phyloP scores from a whole-genome alignment of 2,797 vertebrate genomes.

The Coilia nasus region DNA sequence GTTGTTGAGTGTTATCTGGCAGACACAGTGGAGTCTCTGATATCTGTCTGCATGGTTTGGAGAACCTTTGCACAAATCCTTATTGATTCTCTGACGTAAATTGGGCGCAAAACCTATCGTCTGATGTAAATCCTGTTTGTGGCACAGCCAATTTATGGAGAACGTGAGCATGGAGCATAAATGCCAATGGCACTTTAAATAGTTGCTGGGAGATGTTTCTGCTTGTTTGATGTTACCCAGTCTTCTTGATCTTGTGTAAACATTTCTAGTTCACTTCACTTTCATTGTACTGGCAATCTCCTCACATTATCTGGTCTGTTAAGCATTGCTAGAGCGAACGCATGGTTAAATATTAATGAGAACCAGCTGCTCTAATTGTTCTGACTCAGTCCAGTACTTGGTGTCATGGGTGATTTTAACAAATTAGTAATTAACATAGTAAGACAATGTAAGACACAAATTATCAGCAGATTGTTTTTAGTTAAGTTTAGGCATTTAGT shows the following conservation, averaged over 20 bases:
- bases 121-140: background rate
- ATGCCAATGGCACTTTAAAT: background rate
- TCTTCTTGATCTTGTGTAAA: conserved; percentile 29
- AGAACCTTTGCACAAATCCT: background rate
- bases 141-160: background rate
- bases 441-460: background rate
- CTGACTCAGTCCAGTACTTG: background rate
- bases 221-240: background rate
- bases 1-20: conserved; percentile 6
- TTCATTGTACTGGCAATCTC: conserved; percentile 29
- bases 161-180: background rate
- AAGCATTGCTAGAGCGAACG: conserved; percentile 33
- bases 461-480: background rate
- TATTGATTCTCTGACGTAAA: background rate
- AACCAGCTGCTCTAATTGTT: conserved; percentile 45
- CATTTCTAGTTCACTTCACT: conserved; percentile 31
- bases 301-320: conserved; percentile 31
- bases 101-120: background rate
- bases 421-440: background rate
- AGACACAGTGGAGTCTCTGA: background rate
- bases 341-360: conserved; percentile 59
- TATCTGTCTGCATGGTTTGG: background rate
- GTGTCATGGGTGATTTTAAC: background rate
- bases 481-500: too few species aligned
- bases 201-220: background rate